Percentiles rank a stretch among this genome's conserved stretches.
Conservation (phyloP, 1,140 invertebrate genomes). For the Drosophila novamexicana region DNA sequence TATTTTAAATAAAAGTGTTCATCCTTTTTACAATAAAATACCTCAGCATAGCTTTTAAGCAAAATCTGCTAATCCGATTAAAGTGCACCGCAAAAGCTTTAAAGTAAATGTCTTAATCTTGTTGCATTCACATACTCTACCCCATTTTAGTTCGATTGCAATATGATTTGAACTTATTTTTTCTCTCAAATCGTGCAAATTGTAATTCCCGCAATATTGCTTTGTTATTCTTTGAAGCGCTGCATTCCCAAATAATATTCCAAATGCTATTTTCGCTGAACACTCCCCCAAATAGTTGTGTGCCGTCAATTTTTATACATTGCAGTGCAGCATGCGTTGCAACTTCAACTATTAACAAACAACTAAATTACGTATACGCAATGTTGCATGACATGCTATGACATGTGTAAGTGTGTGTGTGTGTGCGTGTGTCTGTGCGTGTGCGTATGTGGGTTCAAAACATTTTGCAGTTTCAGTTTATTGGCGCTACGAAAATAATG, state of each 20-base stretch:
- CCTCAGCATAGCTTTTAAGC: not conserved
- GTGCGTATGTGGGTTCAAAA: conserved; percentile 44
- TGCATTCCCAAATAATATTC: conserved; percentile 10
- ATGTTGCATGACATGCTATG: conserved; percentile 47
- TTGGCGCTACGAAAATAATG: conserved; percentile 70
- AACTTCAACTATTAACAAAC: conserved; percentile 60
- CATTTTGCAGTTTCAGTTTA: conserved; percentile 72
- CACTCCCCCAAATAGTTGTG: conserved; percentile 1
- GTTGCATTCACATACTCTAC: not conserved
- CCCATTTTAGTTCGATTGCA: not conserved
- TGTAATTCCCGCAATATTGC: conserved; percentile 18
- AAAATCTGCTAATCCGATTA: conserved; percentile 12
- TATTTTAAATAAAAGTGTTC: no score
- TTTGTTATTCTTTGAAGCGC: conserved; percentile 15
- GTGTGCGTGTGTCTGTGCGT: conserved; percentile 12
- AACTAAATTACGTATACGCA: conserved; percentile 74
- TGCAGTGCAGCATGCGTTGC: conserved; percentile 26
- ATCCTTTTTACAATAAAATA: no score
- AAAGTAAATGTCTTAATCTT: not conserved
- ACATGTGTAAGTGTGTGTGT: conserved; percentile 1
- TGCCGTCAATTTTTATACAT: conserved; percentile 36
- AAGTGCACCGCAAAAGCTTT: not conserved
- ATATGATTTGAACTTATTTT: not conserved
- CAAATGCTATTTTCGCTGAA: conserved; percentile 5
- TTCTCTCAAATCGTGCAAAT: not conserved